Percentiles rank a stretch among this genome's conserved stretches.
phyloP scores from a whole-genome alignment of 2,888 invertebrate genomes.

The Chaetogeoica ovagalla region DNA sequence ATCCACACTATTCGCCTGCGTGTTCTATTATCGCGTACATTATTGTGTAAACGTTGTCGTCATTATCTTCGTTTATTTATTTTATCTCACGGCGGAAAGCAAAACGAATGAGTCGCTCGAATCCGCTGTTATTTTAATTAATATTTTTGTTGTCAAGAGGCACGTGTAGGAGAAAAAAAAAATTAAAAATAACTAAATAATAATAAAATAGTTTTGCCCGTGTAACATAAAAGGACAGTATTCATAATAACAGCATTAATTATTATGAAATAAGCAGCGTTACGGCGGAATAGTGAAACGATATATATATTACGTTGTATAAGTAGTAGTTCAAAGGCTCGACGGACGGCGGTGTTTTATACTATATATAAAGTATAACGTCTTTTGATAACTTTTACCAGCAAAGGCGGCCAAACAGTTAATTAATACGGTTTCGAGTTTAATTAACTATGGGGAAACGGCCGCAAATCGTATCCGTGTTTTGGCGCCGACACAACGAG shows the following conservation, averaged over 20 bases:
- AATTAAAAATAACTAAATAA: neutral
- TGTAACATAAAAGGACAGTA: constrained; percentile 22
- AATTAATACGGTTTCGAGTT: constrained; percentile 29
- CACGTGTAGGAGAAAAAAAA: constrained; percentile 3
- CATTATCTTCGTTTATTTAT: constrained; percentile 32
- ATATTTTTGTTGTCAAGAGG: constrained; percentile 26
- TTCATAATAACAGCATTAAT: constrained; percentile 24
- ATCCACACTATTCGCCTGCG: constrained; percentile 5
- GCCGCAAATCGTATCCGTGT: neutral
- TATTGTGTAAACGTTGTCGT: constrained; percentile 8
- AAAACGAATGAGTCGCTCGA: constrained; percentile 15
- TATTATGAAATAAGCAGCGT: constrained; percentile 15
- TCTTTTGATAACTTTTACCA: constrained; percentile 18
- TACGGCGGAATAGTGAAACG: neutral
- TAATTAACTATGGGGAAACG: constrained; percentile 11
- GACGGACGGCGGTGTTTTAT: neutral
- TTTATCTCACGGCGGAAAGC: neutral
- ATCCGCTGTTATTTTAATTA: constrained; percentile 47
- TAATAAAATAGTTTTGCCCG: constrained; percentile 5
- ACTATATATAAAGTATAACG: neutral
- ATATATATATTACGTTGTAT: neutral
- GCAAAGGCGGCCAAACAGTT: neutral
- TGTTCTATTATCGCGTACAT: constrained; percentile 21
- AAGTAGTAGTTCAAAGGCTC: constrained; percentile 25
- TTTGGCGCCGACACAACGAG: neutral